A percentile compares a stretch with the other conserved stretches of the same genome.
phyloP scores from a whole-genome alignment of 2,888 invertebrate genomes.

The Beris morrisii region DNA sequence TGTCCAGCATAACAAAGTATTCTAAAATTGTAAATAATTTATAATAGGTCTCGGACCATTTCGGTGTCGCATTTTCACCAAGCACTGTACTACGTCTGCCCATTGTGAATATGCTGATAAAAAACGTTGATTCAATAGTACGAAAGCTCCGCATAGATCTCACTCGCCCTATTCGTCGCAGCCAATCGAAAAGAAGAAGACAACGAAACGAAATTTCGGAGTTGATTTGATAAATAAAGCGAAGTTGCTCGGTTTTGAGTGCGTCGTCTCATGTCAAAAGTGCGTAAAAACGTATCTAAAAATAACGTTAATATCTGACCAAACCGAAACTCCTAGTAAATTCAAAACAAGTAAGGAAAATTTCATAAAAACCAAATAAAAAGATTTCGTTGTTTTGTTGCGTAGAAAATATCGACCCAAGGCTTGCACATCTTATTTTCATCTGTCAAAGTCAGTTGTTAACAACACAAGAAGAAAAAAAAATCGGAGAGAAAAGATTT shows the following conservation, averaged over 20 bases:
- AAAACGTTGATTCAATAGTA: too few species aligned
- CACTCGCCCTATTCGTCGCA: neutral
- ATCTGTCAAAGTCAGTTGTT: conserved; percentile 27
- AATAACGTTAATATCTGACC: conserved; percentile 16
- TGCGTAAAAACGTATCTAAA: conserved; percentile 19
- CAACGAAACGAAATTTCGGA: conserved; percentile 7
- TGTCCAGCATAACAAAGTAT: too few species aligned
- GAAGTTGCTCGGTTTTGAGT: conserved; percentile 16
- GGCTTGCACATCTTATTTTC: conserved; percentile 9
- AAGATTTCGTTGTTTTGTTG: neutral
- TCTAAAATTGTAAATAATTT: too few species aligned
- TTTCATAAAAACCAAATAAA: neutral
- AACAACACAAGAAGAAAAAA: conserved; percentile 13
- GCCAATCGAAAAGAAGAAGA: conserved; percentile 18
- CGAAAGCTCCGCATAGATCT: neutral
- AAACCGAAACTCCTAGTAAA: neutral
- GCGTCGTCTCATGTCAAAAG: conserved; percentile 21
- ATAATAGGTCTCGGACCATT: too few species aligned
- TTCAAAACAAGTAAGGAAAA: conserved; percentile 18
- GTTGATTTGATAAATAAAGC: conserved; percentile 23
- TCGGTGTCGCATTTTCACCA: too few species aligned
- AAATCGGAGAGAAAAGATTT: conserved; percentile 5
- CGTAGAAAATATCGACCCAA: conserved; percentile 30
- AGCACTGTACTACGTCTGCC: too few species aligned
- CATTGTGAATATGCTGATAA: too few species aligned